Evolutionary conservation across 2,797 vertebrate species (phyloP).

Genomic region (Avahi laniger): DNA sequence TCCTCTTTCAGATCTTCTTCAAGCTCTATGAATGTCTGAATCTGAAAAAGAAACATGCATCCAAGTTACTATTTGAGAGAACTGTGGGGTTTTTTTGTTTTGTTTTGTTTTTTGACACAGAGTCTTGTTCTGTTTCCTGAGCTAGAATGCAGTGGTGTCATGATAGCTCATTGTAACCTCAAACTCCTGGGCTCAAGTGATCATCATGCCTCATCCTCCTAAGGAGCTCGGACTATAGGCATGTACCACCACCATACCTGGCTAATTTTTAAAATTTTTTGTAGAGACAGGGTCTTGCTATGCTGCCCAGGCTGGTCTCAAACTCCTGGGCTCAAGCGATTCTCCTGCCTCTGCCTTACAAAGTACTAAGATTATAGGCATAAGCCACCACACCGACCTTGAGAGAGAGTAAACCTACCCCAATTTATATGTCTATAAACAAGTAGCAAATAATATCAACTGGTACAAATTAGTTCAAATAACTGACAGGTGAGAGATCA

Average conservation of each 20-base stretch:
- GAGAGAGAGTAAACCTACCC: not conserved
- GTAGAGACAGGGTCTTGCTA: not conserved
- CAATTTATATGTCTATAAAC: not conserved
- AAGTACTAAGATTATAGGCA: not conserved
- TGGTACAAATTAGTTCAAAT: not conserved
- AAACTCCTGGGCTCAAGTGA: not conserved
- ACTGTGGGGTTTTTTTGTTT: too few species aligned
- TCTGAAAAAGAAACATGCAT: conserved; percentile 83
- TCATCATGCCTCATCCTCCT: not conserved
- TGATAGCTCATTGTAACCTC: not conserved
- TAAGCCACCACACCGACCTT: too few species aligned
- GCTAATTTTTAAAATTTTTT: not conserved
- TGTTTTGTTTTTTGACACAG: not conserved
- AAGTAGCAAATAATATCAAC: not conserved
- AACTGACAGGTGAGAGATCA: not conserved
- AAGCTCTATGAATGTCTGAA: conserved; percentile 92
- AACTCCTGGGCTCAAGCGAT: not conserved
- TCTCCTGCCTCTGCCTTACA: not conserved
- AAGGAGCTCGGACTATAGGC: not conserved
- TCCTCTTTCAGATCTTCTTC: conserved; percentile 92
- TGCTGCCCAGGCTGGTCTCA: not conserved
- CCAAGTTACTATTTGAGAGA: not conserved
- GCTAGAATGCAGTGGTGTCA: not conserved
- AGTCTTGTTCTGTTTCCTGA: not conserved
- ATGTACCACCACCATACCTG: not conserved